Base-by-base conservation (phyloP, 1,140 invertebrate genomes). In the Apis mellifera region DNA sequence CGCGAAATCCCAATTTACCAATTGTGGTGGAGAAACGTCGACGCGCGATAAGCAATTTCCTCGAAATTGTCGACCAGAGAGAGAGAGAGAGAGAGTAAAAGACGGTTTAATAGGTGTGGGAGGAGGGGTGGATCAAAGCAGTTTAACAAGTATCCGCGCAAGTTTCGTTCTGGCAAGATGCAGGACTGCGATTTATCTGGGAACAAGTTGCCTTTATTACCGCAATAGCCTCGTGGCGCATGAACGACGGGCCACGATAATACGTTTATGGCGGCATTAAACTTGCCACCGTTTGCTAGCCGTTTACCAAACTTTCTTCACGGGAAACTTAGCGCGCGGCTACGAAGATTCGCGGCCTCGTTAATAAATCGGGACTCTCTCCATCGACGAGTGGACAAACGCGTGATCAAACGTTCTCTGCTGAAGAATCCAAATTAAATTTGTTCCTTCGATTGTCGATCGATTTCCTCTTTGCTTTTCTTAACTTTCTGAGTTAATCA, bases 201-300 rank as follows among this genome's bases (percentile, higher is more conserved):
- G 75, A 74, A 54, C 83, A 81, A 82, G 54, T 84, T 75, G 84
- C 75, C 79, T 88, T 86, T 88, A 88, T 84, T 89, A 79, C 84
- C 74, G 70, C 78, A 62, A 79, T 83, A 78, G 32, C 70, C 60
- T 64, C 48, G 57, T 59, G 57, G 42, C 64, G 72, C 74, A 73
- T 74, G 77, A 84, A 80, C 78, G 81, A 86, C 72, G 78, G 42
- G 4, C 54, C 54, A 74, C 80, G 86, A 89, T 90, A 90, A 90
- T 90, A 86, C 87, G 85, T 90, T 90, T 90, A 88, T 78, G 81
- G 78, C 83, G 85, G 83, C 83, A 86, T 90, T 90, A 90, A 90
- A 87, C 81, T 84, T 87, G 81, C 80, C 80, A 89, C 78, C 83
- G 68, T 42, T 42, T 79, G 54, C 71, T 75, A 68, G 81, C 4